These are phyloP conservation scores for Sphaeridia pumilis DNA, from an alignment of 2,888 invertebrate genomes.

Conservation along the genomic window DNA sequence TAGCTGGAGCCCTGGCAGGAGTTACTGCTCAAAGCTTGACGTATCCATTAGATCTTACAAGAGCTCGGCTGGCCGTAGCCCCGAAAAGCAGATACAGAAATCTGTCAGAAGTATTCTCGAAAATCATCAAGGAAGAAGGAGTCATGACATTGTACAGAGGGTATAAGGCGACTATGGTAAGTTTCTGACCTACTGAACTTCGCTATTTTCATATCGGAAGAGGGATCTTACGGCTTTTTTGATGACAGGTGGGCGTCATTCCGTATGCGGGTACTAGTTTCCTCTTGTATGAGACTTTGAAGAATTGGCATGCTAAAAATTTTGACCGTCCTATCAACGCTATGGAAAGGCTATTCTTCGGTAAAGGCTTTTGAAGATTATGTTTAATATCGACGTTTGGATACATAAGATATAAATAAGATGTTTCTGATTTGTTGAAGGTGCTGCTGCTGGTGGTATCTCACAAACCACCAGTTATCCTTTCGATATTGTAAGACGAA, in stretches of 20 bases:
- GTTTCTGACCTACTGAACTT: no score
- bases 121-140: conserved; percentile 43
- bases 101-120: conserved; percentile 44
- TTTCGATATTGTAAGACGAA: conserved; percentile 74
- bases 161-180: conserved; percentile 66
- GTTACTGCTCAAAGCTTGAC: conserved; percentile 87
- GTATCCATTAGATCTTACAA: conserved; percentile 90
- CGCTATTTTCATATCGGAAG: no score
- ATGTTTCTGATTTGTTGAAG: no score
- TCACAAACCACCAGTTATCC: conserved; percentile 96
- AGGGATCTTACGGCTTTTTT: no score
- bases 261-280: conserved; percentile 55
- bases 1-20: conserved; percentile 91
- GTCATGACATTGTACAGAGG: conserved; percentile 67
- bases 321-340: conserved; percentile 8
- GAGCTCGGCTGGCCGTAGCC: conserved; percentile 95
- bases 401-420: no score
- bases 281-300: conserved; percentile 45
- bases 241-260: conserved; percentile 68
- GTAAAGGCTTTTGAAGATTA: no score
- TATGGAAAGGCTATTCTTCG: conserved; percentile 19
- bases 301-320: conserved; percentile 42
- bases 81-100: conserved; percentile 58
- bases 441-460: conserved; percentile 80
- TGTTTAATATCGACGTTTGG: no score